Evolutionary conservation across 1,140 invertebrate genomes (phyloP), one percentile per base, ranked within the genome.

Genomic region (Nebria ingens): DNA sequence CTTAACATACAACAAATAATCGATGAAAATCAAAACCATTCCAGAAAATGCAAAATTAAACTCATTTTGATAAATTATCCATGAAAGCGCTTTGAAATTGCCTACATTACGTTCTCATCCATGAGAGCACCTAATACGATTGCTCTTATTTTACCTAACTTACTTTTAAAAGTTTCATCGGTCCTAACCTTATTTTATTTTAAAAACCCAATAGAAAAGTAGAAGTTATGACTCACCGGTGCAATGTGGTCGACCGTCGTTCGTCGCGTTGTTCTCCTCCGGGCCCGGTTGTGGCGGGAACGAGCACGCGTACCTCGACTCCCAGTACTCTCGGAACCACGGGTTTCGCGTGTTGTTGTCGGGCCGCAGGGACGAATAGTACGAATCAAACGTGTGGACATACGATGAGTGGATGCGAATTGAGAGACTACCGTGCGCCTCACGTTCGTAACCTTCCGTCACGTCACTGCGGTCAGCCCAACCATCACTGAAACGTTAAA

Each of bases 271-370:
- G 19, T 51, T 25, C 21, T 51, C 23, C n/a, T 53, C n/a, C 22
- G 21, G 19, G 9, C 51, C 21, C 3, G 21, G 19, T 51, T 59
- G 64, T 21, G 62, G 63, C n/a, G n/a, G n/a, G 25, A 86, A 64
- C 12, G 68, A 67, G 63, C 85, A 89, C 55, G 79, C 74, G 69
- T 88, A 88, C 59, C 77, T 79, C 34, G 76, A 67, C 66, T 88
- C 79, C 86, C 86, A 88, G 68, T 86, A 86, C 64, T 88, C 85
- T 21, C 73, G 69, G 67, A 89, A 88, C 87, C 87, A 89, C 1
- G 85, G 85, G 71, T 89, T 88, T 20, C 82, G 68, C 1, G 66
- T 66, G 67, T 87, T 86, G 59, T 71, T 82, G 53, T 68, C 67
- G 0, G 85, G 85, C 59, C 78, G 78, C 22, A 90, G 71, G 0